Evolutionary conservation across 2,113 vertebrate genomes (phyloP).

Genomic region (Psittacula cyanocephala): DNA sequence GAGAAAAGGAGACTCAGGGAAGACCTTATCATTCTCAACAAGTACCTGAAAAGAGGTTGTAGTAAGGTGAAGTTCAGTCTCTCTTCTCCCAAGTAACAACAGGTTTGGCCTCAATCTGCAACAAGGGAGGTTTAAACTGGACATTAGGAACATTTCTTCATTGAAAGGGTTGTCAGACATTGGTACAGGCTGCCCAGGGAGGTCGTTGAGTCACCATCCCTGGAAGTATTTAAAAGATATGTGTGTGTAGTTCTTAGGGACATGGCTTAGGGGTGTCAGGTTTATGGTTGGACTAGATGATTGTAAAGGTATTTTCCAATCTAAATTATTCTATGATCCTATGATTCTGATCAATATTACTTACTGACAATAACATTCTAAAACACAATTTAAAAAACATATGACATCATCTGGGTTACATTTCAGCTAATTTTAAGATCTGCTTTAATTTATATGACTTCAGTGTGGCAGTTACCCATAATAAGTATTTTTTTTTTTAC

Average conservation of each 20-base stretch:
- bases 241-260: rapidly evolving
- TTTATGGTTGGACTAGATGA: rapidly evolving
- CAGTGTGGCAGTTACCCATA: not conserved
- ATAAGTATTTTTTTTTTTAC: not conserved
- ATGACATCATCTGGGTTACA: not conserved
- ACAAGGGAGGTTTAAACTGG: not conserved
- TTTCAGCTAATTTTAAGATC: not conserved
- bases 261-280: not conserved
- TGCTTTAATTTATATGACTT: not conserved
- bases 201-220: not conserved
- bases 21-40: rapidly evolving
- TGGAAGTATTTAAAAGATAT: not conserved
- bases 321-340: not conserved
- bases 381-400: not conserved
- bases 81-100: not conserved
- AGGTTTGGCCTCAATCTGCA: not conserved
- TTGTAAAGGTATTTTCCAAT: not conserved
- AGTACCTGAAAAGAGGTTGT: not conserved
- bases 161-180: rapidly evolving
- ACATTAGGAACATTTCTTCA: not conserved
- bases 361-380: conserved; percentile 30
- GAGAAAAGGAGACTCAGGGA: not conserved
- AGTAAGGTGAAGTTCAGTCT: rapidly evolving
- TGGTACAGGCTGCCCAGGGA: not conserved
- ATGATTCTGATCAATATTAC: not conserved